A percentile compares a stretch with the other conserved stretches of the same genome.
Conservation (phyloP, 2,888 invertebrate genomes). For the Steinernema scapterisci region DNA sequence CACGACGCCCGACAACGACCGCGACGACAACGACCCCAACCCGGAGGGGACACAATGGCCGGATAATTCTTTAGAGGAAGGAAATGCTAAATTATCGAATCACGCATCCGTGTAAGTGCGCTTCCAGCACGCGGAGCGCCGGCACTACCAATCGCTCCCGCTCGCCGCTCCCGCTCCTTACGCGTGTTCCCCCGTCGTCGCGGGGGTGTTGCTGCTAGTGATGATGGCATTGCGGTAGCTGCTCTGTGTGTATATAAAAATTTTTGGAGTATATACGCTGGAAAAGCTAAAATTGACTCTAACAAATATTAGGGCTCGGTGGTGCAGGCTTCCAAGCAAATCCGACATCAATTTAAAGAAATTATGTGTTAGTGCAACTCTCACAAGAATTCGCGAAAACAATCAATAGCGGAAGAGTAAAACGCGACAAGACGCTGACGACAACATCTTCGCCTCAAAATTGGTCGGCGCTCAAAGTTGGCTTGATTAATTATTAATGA, state of each 20-base stretch:
- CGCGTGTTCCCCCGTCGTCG: not conserved
- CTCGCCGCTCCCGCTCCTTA: not conserved
- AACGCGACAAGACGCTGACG: conserved; percentile 28
- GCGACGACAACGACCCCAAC: not conserved
- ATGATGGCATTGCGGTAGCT: not conserved
- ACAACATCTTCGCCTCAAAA: conserved; percentile 10
- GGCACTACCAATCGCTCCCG: not conserved
- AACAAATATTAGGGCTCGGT: too few relatives aligned
- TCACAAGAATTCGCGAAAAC: not conserved
- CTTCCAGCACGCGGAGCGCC: conserved; percentile 1
- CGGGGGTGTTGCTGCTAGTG: not conserved
- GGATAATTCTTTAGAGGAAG: conserved; percentile 23
- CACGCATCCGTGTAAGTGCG: conserved; percentile 30
- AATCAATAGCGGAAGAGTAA: conserved; percentile 7
- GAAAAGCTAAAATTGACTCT: too few relatives aligned
- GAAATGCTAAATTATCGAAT: conserved; percentile 31
- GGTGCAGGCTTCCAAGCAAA: too few relatives aligned
- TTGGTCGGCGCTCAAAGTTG: conserved; percentile 28
- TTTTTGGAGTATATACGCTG: too few relatives aligned
- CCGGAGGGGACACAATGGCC: conserved; percentile 20
- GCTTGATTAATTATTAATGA: conserved; percentile 31
- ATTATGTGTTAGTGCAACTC: too few relatives aligned
- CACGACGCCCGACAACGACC: too few relatives aligned
- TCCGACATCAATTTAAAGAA: not conserved
- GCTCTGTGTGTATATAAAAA: not conserved